A percentile compares a stretch with the other conserved stretches of the same genome.
phyloP scores from a whole-genome alignment of 2,797 vertebrate species.

The Coregonus suidteri region DNA sequence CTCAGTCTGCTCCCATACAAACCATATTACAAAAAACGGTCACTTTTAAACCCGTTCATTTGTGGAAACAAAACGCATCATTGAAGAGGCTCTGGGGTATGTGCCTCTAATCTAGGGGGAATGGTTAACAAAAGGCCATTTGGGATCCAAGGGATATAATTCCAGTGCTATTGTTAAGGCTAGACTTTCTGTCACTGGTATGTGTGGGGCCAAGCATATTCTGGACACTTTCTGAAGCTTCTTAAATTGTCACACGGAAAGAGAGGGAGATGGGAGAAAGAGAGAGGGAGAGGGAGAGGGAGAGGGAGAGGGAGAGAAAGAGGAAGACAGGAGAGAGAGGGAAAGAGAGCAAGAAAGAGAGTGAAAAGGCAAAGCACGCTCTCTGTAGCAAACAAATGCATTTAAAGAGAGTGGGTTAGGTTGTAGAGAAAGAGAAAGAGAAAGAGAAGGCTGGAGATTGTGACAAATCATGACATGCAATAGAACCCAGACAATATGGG shows the following conservation, averaged over 20 bases:
- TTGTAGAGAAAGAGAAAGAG: neutral
- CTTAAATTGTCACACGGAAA: neutral
- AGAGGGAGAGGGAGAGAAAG: neutral
- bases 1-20: neutral
- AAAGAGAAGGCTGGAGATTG: neutral
- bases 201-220: neutral
- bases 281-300: too few species aligned
- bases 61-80: neutral
- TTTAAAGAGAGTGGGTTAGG: neutral
- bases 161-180: slow-evolving; percentile 26
- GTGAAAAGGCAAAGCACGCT: neutral
- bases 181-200: slow-evolving; percentile 26
- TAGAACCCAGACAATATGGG: neutral
- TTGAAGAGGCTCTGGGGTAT: neutral
- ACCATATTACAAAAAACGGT: neutral
- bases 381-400: neutral
- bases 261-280: neutral
- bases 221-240: neutral
- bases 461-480: neutral
- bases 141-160: neutral
- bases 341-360: neutral
- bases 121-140: neutral
- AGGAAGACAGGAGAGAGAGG: neutral
- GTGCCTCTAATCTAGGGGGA: neutral
- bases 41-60: neutral